Evolutionary conservation across 2,888 invertebrate genomes (phyloP), one percentile per base, ranked within the genome.

Genomic region (Globia sparganii): DNA sequence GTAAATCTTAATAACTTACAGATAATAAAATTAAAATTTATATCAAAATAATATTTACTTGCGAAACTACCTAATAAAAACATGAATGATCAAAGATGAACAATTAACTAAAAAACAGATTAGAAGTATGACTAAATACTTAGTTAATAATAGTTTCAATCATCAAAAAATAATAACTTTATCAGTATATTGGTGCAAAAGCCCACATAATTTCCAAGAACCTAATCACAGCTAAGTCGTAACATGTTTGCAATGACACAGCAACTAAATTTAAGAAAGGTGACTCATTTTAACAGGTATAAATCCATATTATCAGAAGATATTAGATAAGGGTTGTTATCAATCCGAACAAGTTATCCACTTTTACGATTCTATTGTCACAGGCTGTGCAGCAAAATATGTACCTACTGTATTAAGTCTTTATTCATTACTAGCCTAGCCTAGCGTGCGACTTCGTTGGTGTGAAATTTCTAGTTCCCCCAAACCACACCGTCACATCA

Each of bases 271-370:
- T 86, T 84, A 85, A 75, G 66, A 77, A 72, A 61, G 11, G 75
- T 90, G 91, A 91, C 86, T 89, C 85, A 90, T 76, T 66, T 34
- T 68, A 25, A 21, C 68, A 69, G 34, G 65, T 85, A 75, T 49
- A n/a, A 53, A 71, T 68, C 59, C 40, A 71, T 62, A 37, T 49
- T 74, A 86, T 82, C 83, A 69, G 31, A 4, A 64, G 81, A 83
- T 75, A 85, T 28, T 25, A 72, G 77, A 80, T 84, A 83, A 75
- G 62, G 1, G 0, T 40, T 68, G 46, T 72, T 83, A 82, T 82
- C 71, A 64, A 56, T n/a, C 53, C 0, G 0, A 56, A 64, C 31
- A 62, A n/a, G 15, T 37, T 28, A 67, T 46, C 56, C 18, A 31
- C 34, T 58, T 65, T 18, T 46, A 53, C 0, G 4, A 31, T 65